phyloP scores from a whole-genome alignment of 2,888 invertebrate species.

The Spisula subtruncata region DNA sequence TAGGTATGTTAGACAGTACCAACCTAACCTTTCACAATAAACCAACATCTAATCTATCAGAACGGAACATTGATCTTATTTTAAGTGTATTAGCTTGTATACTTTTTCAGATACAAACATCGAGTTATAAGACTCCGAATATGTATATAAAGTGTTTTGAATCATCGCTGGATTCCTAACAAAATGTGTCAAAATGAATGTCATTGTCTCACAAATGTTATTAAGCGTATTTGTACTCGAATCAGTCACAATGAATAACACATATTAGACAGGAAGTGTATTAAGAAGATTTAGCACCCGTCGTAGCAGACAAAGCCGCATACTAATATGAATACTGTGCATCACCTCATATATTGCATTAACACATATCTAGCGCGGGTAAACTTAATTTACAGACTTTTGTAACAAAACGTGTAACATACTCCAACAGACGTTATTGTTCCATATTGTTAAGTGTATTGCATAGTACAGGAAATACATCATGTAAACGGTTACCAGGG shows the following conservation, averaged over 20 bases:
- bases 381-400: not conserved
- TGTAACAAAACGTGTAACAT: not conserved
- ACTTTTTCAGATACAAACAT: too few species aligned
- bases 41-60: too few species aligned
- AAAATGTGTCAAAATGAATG: too few species aligned
- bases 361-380: not conserved
- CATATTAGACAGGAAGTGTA: not conserved
- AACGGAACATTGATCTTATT: too few species aligned
- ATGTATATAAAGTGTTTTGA: too few species aligned
- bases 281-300: not conserved
- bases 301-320: not conserved
- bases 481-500: constrained; percentile 7
- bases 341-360: not conserved
- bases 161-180: too few species aligned
- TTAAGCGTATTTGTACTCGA: too few species aligned
- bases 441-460: not conserved
- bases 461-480: not conserved
- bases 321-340: not conserved
- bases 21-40: too few species aligned
- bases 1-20: too few species aligned
- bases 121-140: too few species aligned
- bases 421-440: not conserved
- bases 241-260: not conserved
- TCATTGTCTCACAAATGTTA: too few species aligned
- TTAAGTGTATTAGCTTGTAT: too few species aligned